Percentiles rank a stretch among this genome's conserved stretches.
These are phyloP conservation scores for Apogon talboti DNA, from an alignment of 2,797 vertebrate species.

Conservation along the genomic window DNA sequence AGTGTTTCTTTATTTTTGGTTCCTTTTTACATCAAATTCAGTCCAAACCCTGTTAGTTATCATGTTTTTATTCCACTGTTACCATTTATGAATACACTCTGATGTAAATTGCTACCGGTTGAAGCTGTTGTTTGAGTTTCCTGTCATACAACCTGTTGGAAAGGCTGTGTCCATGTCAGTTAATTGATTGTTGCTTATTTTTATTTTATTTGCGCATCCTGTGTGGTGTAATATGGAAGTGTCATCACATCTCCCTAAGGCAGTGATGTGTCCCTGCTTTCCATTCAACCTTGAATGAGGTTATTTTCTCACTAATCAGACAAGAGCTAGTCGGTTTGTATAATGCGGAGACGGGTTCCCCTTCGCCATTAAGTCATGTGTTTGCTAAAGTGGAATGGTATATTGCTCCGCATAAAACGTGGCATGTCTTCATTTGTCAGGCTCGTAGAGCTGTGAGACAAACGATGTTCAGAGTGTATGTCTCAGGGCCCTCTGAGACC, in stretches of 20 bases:
- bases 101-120: not conserved
- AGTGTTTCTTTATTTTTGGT: no score
- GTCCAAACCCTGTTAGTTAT: no score
- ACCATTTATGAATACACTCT: not conserved
- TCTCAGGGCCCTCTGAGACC: constrained; percentile 79
- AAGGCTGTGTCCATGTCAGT: constrained; percentile 11
- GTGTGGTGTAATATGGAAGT: constrained; percentile 26
- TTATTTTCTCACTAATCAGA: constrained; percentile 70
- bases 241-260: constrained; percentile 35
- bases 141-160: constrained; percentile 37
- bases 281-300: constrained; percentile 55
- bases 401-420: constrained; percentile 75
- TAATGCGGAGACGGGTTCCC: constrained; percentile 53
- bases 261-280: constrained; percentile 29
- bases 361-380: constrained; percentile 74
- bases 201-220: constrained; percentile 31
- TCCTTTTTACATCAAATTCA: no score
- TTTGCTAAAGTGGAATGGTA: constrained; percentile 78
- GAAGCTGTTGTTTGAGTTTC: constrained; percentile 38
- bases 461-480: constrained; percentile 75
- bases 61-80: no score
- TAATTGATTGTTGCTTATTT: constrained; percentile 21
- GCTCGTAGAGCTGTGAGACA: constrained; percentile 72
- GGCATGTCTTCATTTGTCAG: constrained; percentile 83
- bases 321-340: constrained; percentile 56